Conservation (phyloP, 2,113 vertebrate genomes). For the Carollia perspicillata region DNA sequence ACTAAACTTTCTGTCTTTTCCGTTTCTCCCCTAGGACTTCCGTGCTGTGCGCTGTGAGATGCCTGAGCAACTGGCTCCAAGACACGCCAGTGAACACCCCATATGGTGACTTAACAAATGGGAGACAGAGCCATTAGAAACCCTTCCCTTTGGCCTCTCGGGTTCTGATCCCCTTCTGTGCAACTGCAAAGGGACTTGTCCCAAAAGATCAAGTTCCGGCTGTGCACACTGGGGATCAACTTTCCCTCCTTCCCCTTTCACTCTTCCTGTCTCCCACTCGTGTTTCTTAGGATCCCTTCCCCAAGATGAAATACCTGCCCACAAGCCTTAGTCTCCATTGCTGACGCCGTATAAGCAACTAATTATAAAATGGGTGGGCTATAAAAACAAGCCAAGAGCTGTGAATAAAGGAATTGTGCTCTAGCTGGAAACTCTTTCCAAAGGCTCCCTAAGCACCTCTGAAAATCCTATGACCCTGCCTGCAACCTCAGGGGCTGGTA, state of each 20-base stretch:
- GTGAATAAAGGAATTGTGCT: not conserved
- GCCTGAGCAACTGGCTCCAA: not conserved
- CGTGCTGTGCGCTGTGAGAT: not conserved
- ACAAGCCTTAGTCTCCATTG: not conserved
- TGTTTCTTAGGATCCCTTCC: not conserved
- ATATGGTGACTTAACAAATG: not conserved
- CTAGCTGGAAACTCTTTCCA: not conserved
- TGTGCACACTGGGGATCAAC: not conserved
- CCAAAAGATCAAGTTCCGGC: not conserved
- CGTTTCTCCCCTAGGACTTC: not conserved
- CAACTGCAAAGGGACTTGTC: not conserved
- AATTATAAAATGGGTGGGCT: not conserved
- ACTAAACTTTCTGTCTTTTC: no score
- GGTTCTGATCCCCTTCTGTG: not conserved
- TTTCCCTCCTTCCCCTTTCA: not conserved
- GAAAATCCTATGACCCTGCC: not conserved
- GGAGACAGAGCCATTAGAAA: not conserved
- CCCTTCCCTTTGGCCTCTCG: not conserved
- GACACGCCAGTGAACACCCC: accelerated
- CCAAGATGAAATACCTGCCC: not conserved
- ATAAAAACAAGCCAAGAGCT: not conserved
- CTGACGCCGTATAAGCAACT: not conserved
- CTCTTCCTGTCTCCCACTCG: not conserved
- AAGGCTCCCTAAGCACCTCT: not conserved
- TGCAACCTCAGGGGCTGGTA: no score